Base-by-base conservation (phyloP, 2,888 invertebrate genomes). In the Hydrotaea cyrtoneurina region DNA sequence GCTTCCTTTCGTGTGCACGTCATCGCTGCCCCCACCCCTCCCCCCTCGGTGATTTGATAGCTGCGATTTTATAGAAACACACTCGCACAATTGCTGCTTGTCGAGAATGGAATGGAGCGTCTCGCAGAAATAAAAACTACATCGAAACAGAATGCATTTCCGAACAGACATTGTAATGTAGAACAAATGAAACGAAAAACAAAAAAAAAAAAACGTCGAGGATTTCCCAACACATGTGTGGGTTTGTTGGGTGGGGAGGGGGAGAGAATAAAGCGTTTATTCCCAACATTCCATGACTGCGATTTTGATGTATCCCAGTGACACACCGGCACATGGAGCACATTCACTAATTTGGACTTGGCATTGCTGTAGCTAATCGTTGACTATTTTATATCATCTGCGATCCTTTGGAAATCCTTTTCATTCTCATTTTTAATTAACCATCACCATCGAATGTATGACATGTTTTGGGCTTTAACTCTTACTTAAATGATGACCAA, bases 51-150 rank as follows among this genome's bases (percentile, higher is more conserved):
- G n/a, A n/a, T 59, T 46, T 19, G 4, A 69, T 46, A 69, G 23
- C 23, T n/a, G 62, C n/a, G 43, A 39, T 43, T 46, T 66, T 66
- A 19, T 66, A 17, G 66, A 39, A 43, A 69, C 69, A 46, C 43
- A 69, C 69, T 43, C 46, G 43, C 23, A 69, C 69, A 69, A 69
- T 69, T 69, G 46, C 19, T 66, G 19, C 66, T 19, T 2, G 11
- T 19, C 19, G 13, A 66, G 17, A 39, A 11, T 43, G 39, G 19
- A 43, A 46, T 23, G 23, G 23, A 13, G 23, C 31, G 39, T 39
- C 17, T 0, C 19, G 31, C 31, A 31, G n/a, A n/a, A 66, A 19
- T 15, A 13, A 13, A 19, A 23, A 21, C 21, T 23, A 46, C 39
- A 55, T 21, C 55, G 5, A 23, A 55, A 8, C 55, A 21, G n/a